phyloP scores from a whole-genome alignment of 2,797 vertebrate species.

The Hippopotamyrus pictus region DNA sequence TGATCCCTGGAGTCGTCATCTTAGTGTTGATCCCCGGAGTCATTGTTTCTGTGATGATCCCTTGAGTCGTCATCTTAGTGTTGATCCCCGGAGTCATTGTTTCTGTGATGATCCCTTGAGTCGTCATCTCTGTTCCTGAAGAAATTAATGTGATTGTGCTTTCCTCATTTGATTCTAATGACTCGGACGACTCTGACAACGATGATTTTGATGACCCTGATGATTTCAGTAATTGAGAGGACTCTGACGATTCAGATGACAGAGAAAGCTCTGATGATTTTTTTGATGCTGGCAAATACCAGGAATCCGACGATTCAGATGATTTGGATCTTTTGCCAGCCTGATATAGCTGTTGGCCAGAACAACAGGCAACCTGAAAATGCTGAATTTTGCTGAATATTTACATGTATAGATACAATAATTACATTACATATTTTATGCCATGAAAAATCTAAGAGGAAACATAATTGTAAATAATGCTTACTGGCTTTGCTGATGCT shows the following conservation, averaged over 20 bases:
- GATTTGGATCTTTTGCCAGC: background rate
- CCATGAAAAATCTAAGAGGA: background rate
- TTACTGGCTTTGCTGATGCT: conserved; percentile 41
- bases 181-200: background rate
- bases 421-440: background rate
- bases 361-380: background rate
- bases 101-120: background rate
- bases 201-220: background rate
- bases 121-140: conserved; percentile 17
- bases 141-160: conserved; percentile 6
- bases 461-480: background rate
- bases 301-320: background rate
- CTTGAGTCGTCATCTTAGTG: background rate
- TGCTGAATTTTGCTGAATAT: too few species aligned
- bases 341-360: background rate
- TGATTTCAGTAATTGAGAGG: conserved; percentile 19
- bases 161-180: conserved; percentile 15
- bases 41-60: background rate
- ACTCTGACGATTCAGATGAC: background rate
- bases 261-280: background rate
- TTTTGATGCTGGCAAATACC: background rate
- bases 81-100: background rate
- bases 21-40: conserved; percentile 7
- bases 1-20: background rate
- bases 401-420: background rate